Evolutionary conservation across 1,140 invertebrate genomes (phyloP).

Genomic region (Solenopsis invicta): DNA sequence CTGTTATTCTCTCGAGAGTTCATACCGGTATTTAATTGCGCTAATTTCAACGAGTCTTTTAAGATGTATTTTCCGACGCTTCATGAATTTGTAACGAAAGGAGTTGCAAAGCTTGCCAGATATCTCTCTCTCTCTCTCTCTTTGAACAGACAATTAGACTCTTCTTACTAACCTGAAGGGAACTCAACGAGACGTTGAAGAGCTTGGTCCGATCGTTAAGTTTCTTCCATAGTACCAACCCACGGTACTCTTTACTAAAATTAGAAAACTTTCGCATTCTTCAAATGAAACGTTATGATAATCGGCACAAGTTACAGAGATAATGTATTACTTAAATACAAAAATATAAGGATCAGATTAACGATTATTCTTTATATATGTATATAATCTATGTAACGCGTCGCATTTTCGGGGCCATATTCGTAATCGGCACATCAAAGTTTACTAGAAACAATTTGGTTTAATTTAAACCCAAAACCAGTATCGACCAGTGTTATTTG

Average conservation of each 20-base stretch:
- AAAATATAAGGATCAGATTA: background rate
- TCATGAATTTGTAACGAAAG: slow-evolving; percentile 74
- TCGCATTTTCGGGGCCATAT: no score
- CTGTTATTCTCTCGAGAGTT: background rate
- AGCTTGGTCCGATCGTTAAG: slow-evolving; percentile 68
- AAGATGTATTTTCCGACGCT: slow-evolving; percentile 46
- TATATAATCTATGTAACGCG: no score
- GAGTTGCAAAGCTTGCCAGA: slow-evolving; percentile 61
- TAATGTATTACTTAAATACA: background rate
- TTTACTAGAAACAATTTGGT: no score
- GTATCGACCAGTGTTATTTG: background rate
- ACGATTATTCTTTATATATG: background rate
- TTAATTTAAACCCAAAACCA: no score
- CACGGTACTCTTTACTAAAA: slow-evolving; percentile 40
- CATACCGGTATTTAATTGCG: slow-evolving; percentile 56
- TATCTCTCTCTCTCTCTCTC: slow-evolving; percentile 21
- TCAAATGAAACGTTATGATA: slow-evolving; percentile 49
- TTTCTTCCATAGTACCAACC: slow-evolving; percentile 49
- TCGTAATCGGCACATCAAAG: no score
- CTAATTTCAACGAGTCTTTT: slow-evolving; percentile 63
- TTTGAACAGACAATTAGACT: slow-evolving; percentile 73
- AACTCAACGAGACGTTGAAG: slow-evolving; percentile 67
- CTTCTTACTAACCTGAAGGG: slow-evolving; percentile 70
- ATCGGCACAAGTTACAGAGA: background rate
- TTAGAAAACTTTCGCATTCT: slow-evolving; percentile 60